Evolutionary conservation across 2,113 vertebrate genomes (phyloP).

Genomic region (Azemiops feae): DNA sequence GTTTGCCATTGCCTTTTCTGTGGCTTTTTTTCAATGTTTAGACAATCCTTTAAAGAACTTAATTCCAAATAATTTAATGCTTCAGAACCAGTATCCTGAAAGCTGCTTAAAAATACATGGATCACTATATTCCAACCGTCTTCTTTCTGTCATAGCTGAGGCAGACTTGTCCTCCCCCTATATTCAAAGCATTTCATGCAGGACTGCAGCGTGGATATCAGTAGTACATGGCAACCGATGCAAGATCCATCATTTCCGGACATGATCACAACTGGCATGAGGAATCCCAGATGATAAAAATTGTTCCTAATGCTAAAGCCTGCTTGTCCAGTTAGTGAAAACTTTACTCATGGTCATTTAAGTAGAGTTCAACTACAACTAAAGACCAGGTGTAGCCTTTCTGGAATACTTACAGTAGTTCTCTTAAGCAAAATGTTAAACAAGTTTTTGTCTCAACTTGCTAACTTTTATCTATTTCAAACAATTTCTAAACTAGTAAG

Average conservation of each 20-base stretch:
- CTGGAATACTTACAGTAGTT: background rate
- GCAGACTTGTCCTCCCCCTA: background rate
- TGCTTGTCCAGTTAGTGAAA: background rate
- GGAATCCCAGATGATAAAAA: background rate
- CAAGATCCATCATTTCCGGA: background rate
- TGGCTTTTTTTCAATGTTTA: background rate
- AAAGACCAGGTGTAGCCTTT: background rate
- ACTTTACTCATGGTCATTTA: background rate
- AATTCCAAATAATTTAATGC: background rate
- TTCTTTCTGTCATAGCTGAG: background rate
- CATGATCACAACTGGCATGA: background rate
- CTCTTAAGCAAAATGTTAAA: background rate
- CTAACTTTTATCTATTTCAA: background rate
- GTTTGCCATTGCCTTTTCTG: background rate
- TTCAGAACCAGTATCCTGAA: background rate
- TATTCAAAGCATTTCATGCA: background rate
- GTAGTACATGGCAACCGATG: background rate
- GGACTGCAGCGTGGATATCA: background rate
- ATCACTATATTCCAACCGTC: background rate
- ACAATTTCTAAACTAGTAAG: background rate
- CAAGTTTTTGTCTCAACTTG: background rate
- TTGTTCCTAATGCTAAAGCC: background rate
- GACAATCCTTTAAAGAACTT: background rate
- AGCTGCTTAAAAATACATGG: background rate
- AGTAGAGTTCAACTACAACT: background rate